Evolutionary conservation across 2,113 vertebrate species (phyloP), one percentile per base, ranked within the genome.

Genomic region (Halichoerus grypus): DNA sequence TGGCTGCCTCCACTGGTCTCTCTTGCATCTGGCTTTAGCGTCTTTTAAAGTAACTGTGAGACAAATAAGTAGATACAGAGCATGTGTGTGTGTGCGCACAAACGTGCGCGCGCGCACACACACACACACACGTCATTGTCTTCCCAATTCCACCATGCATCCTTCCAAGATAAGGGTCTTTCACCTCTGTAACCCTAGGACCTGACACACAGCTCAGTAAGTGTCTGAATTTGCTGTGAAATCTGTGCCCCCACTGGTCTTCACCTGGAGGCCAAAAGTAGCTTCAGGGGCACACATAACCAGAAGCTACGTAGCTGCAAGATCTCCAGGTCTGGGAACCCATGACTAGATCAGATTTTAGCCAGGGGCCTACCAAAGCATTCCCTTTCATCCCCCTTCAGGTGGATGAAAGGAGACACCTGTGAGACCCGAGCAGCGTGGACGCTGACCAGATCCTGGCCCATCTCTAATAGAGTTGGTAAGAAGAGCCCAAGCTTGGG

Each of bases 271-370:
- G 89, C 13, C 0, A 46, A 36, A 65, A 33, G 51, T 57, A 5
- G 49, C n/a, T 91, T 91, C 63, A 39, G 49, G 33, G 21, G 4
- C 53, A 84, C 3, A 22, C 77, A 91, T 4, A 22, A 82, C 46
- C 36, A 74, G n/a, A 91, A 95, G 55, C 4, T 24, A 33, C 15
- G 8, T 3, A 39, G 92, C 61, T 18, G 51, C n/a, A 74, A 92
- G 92, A 94, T 63, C 65, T 97, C 92, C 46, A 19, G 65, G 53
- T 69, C 79, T 63, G 21, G 31, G 86, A 89, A 89, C 26, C 39
- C 65, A 74, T 0, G 7, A 71, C 49, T 46, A 31, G 74, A 83
- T 92, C 55, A 46, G 69, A 77, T 93, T 91, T 93, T 92, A 87
- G 59, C 55, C 86, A 69, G 67, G 39, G n/a, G 28, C 55, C 82